phyloP scores from a whole-genome alignment of 2,888 invertebrate genomes.

The Drosophila borealis region DNA sequence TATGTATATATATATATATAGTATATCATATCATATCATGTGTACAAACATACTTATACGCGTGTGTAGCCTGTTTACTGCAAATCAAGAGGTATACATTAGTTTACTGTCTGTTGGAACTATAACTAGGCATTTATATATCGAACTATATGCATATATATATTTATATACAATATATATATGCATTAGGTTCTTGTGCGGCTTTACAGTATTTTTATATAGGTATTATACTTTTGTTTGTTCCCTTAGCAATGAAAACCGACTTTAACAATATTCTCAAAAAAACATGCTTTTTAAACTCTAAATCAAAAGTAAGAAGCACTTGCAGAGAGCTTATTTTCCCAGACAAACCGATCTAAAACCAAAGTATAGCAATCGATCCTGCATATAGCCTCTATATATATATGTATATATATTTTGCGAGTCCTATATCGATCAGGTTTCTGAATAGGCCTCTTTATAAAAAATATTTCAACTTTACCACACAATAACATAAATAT shows the following conservation, averaged over 20 bases:
- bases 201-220: slow-evolving; percentile 35
- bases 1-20: slow-evolving; percentile 8
- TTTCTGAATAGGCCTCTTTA: too few species aligned
- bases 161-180: slow-evolving; percentile 13
- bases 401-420: too few species aligned
- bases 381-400: too few species aligned
- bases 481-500: not conserved
- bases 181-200: slow-evolving; percentile 28
- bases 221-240: slow-evolving; percentile 28
- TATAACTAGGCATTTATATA: slow-evolving; percentile 41
- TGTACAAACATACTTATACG: slow-evolving; percentile 28
- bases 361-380: too few species aligned
- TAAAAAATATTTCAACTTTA: too few species aligned
- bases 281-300: not conserved
- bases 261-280: slow-evolving; percentile 28
- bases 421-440: too few species aligned
- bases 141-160: slow-evolving; percentile 16
- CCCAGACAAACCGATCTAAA: too few species aligned
- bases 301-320: not conserved
- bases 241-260: slow-evolving; percentile 71
- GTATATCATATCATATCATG: slow-evolving; percentile 31
- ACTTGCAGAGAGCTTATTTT: slow-evolving; percentile 10
- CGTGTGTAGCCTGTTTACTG: slow-evolving; percentile 35
- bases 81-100: slow-evolving; percentile 53
- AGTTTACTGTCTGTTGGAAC: slow-evolving; percentile 34